Evolutionary conservation across 2,888 invertebrate species (phyloP).

Genomic region (Machimus rusticus): DNA sequence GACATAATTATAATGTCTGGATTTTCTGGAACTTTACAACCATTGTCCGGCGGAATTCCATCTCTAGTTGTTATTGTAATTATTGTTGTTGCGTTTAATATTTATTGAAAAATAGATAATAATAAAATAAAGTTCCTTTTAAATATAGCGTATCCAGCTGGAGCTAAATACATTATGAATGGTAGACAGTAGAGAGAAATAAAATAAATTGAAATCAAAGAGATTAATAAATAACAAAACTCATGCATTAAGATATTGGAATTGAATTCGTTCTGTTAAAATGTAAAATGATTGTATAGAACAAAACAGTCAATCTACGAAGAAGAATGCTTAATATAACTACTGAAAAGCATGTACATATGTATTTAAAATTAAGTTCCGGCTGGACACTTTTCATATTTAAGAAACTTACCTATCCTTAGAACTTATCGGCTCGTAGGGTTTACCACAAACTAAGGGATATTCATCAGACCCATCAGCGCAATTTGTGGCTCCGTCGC

Average conservation of each 20-base stretch:
- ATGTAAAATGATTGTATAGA: no score
- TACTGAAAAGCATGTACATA: no score
- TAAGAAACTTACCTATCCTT: neutral
- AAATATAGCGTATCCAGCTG: neutral
- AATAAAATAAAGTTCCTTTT: neutral
- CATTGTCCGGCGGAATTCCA: neutral
- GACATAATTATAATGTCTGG: neutral
- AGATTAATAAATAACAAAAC: no score
- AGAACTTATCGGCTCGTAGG: neutral
- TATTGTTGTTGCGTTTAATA: neutral
- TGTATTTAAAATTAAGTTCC: neutral
- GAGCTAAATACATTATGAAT: neutral
- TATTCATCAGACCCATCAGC: conserved; percentile 48
- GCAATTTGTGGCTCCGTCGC: conserved; percentile 54
- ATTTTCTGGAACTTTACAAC: neutral
- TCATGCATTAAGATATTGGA: no score
- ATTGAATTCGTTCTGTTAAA: no score
- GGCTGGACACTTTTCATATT: neutral
- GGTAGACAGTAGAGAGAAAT: neutral
- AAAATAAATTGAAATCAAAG: neutral
- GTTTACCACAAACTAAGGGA: conserved; percentile 28
- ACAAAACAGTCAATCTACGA: no score
- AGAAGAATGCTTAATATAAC: no score
- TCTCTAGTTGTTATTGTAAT: no score
- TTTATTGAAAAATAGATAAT: neutral